Conservation (phyloP, 2,113 vertebrate genomes). For the Myxocyprinus asiaticus region DNA sequence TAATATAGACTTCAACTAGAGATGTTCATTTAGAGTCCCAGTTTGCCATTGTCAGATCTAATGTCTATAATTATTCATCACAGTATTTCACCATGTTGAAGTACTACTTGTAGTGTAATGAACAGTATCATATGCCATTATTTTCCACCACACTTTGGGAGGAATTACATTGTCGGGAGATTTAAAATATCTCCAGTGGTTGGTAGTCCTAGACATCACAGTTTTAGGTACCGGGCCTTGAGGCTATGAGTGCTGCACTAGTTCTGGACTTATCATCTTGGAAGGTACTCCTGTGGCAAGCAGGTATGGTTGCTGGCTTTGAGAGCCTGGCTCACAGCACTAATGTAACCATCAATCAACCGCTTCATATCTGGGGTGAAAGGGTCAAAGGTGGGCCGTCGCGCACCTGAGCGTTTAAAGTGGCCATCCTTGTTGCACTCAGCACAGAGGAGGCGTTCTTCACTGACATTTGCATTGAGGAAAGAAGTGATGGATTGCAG, state of each 20-base stretch:
- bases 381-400: conserved; percentile 75
- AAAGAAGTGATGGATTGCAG: conserved; percentile 79
- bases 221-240: background rate
- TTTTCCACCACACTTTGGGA: background rate
- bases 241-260: background rate
- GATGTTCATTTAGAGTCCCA: background rate
- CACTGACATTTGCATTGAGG: conserved; percentile 76
- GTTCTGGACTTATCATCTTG: conserved; percentile 77
- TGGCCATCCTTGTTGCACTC: conserved; percentile 86
- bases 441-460: conserved; percentile 82
- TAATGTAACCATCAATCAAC: conserved; percentile 82
- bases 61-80: background rate
- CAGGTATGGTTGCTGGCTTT: conserved; percentile 78
- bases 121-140: background rate
- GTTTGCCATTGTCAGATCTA: background rate
- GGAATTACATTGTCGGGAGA: background rate
- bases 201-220: background rate
- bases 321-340: conserved; percentile 81
- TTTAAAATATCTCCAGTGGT: background rate
- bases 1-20: background rate
- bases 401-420: conserved; percentile 78
- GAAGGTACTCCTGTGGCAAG: conserved; percentile 82
- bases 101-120: background rate
- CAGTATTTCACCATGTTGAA: too few species aligned
- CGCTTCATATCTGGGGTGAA: conserved; percentile 85